Base-by-base conservation (phyloP, 2,797 vertebrate species). In the Neopelma chrysocephalum region DNA sequence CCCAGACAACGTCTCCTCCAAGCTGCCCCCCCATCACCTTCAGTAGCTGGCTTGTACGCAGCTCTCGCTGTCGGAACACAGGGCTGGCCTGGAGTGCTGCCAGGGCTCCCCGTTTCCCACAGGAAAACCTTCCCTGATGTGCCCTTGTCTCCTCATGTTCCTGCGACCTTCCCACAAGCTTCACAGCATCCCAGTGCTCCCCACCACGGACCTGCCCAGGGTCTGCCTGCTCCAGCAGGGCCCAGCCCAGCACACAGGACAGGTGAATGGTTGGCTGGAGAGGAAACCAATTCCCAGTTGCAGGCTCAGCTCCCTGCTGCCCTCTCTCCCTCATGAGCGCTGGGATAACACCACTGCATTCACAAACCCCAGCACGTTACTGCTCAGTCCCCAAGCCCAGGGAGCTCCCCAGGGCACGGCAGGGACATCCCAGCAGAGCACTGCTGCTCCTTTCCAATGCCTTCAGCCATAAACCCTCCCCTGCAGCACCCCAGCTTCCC, bases 181-280 rank as follows among this genome's bases (percentile, higher is more conserved):
- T 50, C 40, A 6, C 5, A 47, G 61, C 56, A n/a, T 10, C 34
- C 40, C 29, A 4, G 11, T 6, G n/a, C 51, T 57, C 32, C 12
- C 12, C 1, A 1, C 19, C 43, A 62, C 1, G 0, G 50, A 45
- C 10, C 58, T 17, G 15, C 47, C 13, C 29, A 4, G 50, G 34
- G 8, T 17, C 62, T 11, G 73, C 29, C 4, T 51, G 22, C 51
- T 69, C 26, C 21, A 6, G 27, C 1, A 11, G 9, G 22, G 13
- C 36, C 15, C 77, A 31, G 51, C 56, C 18, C 16, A 64, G 50
- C 8, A 23, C 22, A 9, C 1, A 1, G 29, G 13, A 38, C 36
- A 61, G 36, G 58, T 27, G 36, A 57, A 57, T 57, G 14, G 56
- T 5, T 17, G 18, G 34, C 70, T 11, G 7, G 31, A 48, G 58